A percentile compares a stretch with the other conserved stretches of the same genome.
Conservation (phyloP, 2,888 invertebrate species). For the Erebia ligea region DNA sequence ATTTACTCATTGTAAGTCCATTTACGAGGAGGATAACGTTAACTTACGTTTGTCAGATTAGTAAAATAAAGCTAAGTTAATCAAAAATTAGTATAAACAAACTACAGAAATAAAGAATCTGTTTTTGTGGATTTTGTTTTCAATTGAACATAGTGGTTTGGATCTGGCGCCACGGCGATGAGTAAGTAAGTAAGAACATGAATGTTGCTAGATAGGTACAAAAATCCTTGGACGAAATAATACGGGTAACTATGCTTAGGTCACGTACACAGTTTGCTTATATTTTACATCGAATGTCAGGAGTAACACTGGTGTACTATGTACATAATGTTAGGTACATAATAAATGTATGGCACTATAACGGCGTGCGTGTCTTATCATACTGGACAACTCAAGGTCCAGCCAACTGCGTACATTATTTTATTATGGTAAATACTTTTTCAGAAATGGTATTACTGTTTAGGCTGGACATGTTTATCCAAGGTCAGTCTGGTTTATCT, state of each 20-base stretch:
- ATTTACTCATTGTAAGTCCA: too few relatives aligned
- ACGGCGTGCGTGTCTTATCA: slow-evolving; percentile 14
- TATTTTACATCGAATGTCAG: not conserved
- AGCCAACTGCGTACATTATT: not conserved
- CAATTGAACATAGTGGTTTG: not conserved
- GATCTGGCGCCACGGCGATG: not conserved
- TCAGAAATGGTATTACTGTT: not conserved
- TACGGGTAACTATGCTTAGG: not conserved
- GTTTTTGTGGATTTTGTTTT: not conserved
- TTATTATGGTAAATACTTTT: slow-evolving; percentile 2
- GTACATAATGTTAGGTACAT: not conserved
- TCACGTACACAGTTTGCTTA: not conserved
- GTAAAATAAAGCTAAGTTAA: too few relatives aligned
- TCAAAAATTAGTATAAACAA: too few relatives aligned
- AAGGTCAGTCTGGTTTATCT: not conserved
- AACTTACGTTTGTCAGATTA: not conserved
- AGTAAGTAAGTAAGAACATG: not conserved
- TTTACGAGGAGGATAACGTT: too few relatives aligned
- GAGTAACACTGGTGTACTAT: not conserved
- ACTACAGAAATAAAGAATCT: not conserved
- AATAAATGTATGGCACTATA: not conserved
- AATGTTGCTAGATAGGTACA: not conserved
- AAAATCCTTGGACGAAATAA: not conserved
- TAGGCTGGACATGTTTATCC: not conserved
- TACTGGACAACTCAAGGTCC: slow-evolving; percentile 9